Conservation (phyloP, 2,888 invertebrate species). For the Tenthredo amoena region DNA sequence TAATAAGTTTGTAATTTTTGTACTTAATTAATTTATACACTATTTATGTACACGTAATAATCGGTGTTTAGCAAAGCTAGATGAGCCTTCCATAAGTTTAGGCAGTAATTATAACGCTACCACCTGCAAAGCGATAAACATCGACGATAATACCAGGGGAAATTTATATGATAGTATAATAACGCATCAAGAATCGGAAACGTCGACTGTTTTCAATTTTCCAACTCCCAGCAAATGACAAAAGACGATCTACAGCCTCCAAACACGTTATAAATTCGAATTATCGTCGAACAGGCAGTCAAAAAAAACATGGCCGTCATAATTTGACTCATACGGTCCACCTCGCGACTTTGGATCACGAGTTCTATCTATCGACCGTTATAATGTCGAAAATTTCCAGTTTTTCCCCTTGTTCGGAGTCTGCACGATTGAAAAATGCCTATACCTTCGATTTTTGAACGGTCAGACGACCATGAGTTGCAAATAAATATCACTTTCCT, state of each 20-base stretch:
- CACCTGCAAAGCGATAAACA: constrained; percentile 64
- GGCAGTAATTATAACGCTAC: constrained; percentile 59
- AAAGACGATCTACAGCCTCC: background rate
- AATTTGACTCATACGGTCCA: background rate
- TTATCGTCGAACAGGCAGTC: background rate
- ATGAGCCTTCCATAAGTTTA: constrained; percentile 73
- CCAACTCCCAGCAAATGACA: background rate
- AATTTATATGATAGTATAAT: background rate
- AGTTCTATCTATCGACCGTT: background rate
- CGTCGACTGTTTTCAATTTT: background rate
- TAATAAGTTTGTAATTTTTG: constrained; percentile 78
- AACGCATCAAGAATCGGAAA: background rate
- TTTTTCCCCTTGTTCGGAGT: background rate
- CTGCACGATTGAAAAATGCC: background rate
- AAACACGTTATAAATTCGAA: background rate
- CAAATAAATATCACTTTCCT: background rate
- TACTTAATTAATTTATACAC: constrained; percentile 77
- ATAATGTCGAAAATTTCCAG: too few relatives aligned
- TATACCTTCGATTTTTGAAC: background rate
- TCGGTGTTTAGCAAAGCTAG: constrained; percentile 69
- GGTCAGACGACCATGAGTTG: background rate
- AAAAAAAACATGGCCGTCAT: background rate
- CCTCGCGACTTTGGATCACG: background rate
- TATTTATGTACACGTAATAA: constrained; percentile 72
- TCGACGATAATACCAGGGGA: background rate